phyloP scores from a whole-genome alignment of 2,113 vertebrate species.

The Hippocampus zosterae region DNA sequence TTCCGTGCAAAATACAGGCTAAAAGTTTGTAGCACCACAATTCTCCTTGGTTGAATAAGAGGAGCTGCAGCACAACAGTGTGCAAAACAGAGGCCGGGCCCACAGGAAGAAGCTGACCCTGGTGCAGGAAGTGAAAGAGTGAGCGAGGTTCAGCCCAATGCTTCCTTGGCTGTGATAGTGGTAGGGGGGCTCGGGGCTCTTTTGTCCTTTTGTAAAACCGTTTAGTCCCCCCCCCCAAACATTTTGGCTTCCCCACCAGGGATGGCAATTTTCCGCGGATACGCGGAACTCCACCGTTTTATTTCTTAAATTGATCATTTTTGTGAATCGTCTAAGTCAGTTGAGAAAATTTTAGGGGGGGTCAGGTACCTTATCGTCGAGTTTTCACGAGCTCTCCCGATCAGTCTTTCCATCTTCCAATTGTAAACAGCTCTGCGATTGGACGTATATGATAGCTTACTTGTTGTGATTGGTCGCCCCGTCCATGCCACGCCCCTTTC shows the following conservation, averaged over 20 bases:
- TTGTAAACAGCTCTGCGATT: too few relatives aligned
- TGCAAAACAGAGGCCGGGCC: constrained; percentile 39
- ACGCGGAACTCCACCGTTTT: too few relatives aligned
- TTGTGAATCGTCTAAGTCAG: too few relatives aligned
- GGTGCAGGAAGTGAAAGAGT: constrained; percentile 67
- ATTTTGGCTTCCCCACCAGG: constrained; percentile 38
- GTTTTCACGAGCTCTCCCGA: too few relatives aligned
- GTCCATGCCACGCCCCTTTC: too few relatives aligned
- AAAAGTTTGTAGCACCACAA: constrained; percentile 9
- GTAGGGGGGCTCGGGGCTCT: constrained; percentile 12
- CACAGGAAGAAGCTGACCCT: constrained; percentile 63
- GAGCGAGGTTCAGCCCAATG: constrained; percentile 55
- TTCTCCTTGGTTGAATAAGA: neutral
- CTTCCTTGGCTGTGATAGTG: neutral
- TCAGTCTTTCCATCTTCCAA: too few relatives aligned
- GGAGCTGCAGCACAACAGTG: constrained; percentile 8
- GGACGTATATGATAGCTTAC: too few relatives aligned
- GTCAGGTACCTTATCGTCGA: too few relatives aligned
- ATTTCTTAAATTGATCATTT: too few relatives aligned
- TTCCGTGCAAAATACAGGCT: constrained; percentile 23
- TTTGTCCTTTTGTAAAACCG: constrained; percentile 11
- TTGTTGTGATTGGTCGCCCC: too few relatives aligned
- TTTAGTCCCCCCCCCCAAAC: neutral
- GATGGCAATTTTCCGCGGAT: too few relatives aligned
- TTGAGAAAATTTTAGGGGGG: too few relatives aligned